Evolutionary conservation across 2,113 vertebrate species (phyloP).

Genomic region (Nanorana parkeri): DNA sequence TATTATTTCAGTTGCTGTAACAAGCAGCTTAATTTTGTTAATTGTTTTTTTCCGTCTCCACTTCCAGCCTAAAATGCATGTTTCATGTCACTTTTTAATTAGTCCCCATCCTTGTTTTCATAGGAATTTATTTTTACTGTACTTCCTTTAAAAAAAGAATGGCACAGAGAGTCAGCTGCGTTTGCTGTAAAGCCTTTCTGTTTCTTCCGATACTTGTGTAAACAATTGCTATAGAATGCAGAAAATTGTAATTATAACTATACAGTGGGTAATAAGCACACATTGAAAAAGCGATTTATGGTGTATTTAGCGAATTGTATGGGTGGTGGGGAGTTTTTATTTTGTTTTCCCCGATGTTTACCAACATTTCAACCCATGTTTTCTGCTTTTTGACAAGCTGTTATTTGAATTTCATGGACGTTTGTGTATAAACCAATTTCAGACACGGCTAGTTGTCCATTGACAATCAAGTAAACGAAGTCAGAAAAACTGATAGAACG

Average conservation of each 20-base stretch:
- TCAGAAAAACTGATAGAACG: background rate
- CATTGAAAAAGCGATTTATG: slow-evolving; percentile 15
- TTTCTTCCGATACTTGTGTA: slow-evolving; percentile 19
- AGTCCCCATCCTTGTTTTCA: slow-evolving; percentile 37
- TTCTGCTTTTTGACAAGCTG: background rate
- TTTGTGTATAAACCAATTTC: background rate
- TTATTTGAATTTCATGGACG: background rate
- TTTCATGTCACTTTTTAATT: slow-evolving; percentile 53
- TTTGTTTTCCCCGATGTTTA: slow-evolving; percentile 31
- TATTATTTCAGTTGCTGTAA: slow-evolving; percentile 36
- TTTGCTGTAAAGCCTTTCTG: slow-evolving; percentile 21
- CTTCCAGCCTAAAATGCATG: slow-evolving; percentile 41
- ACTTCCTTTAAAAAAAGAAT: slow-evolving; percentile 33
- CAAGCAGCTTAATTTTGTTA: slow-evolving; percentile 51
- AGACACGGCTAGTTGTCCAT: background rate
- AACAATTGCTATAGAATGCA: slow-evolving; percentile 44
- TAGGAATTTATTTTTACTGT: slow-evolving; percentile 47
- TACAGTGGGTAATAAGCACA: slow-evolving; percentile 17
- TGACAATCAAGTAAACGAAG: background rate
- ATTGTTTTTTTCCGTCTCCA: slow-evolving; percentile 27
- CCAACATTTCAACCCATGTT: background rate
- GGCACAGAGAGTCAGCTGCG: slow-evolving; percentile 36
- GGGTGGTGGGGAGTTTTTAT: slow-evolving; percentile 2
- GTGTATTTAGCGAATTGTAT: slow-evolving; percentile 5
- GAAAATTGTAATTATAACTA: slow-evolving; percentile 52